Percentiles rank a stretch among this genome's conserved stretches.
Conservation (phyloP, 2,888 invertebrate species). For the Eristalis arbustorum region DNA sequence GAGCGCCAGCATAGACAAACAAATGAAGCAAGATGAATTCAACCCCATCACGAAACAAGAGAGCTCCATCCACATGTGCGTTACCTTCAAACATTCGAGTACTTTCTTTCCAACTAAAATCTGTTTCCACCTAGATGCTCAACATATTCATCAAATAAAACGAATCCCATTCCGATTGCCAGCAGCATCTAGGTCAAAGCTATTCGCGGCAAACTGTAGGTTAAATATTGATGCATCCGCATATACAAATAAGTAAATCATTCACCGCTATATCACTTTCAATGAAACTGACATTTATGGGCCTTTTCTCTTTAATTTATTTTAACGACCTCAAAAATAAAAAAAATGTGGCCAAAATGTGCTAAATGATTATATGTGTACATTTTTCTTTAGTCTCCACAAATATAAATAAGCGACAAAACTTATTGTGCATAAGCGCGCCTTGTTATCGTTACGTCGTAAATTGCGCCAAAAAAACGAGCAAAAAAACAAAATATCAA, state of each 20-base stretch:
- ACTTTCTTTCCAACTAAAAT: too few relatives aligned
- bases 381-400: slow-evolving; percentile 11
- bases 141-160: neutral
- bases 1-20: too few relatives aligned
- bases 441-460: slow-evolving; percentile 63
- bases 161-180: neutral
- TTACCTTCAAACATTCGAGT: too few relatives aligned
- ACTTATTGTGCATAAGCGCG: slow-evolving; percentile 48
- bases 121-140: too few relatives aligned
- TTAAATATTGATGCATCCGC: slow-evolving; percentile 6
- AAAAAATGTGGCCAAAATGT: slow-evolving; percentile 41
- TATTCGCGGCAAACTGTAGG: slow-evolving; percentile 19
- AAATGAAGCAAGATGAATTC: too few relatives aligned
- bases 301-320: neutral
- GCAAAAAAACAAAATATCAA: neutral
- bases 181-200: slow-evolving; percentile 47
- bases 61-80: too few relatives aligned
- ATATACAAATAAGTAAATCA: slow-evolving; percentile 40
- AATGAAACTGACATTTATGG: slow-evolving; percentile 40
- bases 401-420: slow-evolving; percentile 7
- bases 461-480: slow-evolving; percentile 42
- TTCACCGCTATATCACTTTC: slow-evolving; percentile 31
- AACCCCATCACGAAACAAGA: too few relatives aligned
- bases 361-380: slow-evolving; percentile 36
- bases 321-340: slow-evolving; percentile 15